These are phyloP conservation scores for Procavia capensis DNA, from an alignment of 2,113 vertebrate genomes.

Conservation along the genomic window DNA sequence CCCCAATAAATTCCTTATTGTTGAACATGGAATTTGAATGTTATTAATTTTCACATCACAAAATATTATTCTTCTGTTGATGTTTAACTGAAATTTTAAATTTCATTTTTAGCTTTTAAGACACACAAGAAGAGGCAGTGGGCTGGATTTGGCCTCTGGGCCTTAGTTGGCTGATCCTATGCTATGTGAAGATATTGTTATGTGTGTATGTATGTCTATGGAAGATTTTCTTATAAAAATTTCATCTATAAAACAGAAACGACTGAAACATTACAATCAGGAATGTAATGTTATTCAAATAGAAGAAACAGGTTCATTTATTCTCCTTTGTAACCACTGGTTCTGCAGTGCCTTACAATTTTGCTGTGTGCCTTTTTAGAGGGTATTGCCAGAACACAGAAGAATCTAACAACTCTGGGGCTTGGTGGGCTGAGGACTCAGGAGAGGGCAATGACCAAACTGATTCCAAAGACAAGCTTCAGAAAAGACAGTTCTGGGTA, in stretches of 20 bases:
- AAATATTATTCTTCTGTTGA: not conserved
- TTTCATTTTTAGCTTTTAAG: slow-evolving; percentile 31
- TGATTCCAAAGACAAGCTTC: not conserved
- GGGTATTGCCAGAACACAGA: not conserved
- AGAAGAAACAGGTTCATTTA: not conserved
- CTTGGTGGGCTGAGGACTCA: not conserved
- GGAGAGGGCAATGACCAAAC: slow-evolving; percentile 6
- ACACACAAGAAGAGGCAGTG: not conserved
- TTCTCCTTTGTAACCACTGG: not conserved
- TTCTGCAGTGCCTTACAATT: not conserved
- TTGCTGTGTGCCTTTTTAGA: not conserved
- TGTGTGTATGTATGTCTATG: not conserved
- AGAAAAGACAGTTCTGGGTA: not conserved
- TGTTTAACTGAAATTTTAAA: not conserved
- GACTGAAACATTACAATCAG: not conserved
- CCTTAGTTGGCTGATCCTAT: not conserved
- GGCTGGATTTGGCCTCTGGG: not conserved
- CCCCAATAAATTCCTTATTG: not conserved
- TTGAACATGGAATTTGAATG: not conserved
- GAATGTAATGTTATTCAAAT: not conserved
- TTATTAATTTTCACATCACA: slow-evolving; percentile 25
- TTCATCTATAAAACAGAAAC: not conserved
- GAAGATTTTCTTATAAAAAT: slow-evolving; percentile 10
- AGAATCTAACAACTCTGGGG: not conserved
- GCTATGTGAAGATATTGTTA: not conserved